Evolutionary conservation across 2,797 vertebrate species (phyloP), one percentile per base, ranked within the genome.

Genomic region (Clarias platycephalus): DNA sequence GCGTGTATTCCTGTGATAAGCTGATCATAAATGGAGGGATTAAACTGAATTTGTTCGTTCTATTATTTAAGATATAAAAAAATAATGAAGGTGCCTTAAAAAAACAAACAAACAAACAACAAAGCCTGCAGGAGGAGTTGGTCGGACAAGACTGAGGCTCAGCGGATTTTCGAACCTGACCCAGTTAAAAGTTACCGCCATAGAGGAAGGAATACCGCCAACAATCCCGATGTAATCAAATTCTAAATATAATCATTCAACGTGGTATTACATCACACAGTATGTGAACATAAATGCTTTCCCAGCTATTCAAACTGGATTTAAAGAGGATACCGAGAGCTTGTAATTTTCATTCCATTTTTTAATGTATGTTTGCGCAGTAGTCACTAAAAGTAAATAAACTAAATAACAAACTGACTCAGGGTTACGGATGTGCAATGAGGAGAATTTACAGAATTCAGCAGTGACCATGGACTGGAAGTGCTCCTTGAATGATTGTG

Each of bases 1-100:
- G 85, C 74, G 26, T 93, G 91, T 88, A 81, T 89, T 84, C 88
- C 90, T 91, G 87, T 89, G 91, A 93, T 92, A 92, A 93, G 84
- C 82, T 90, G 87, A 92, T 93, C 88, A 91, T 90, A 91, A 92
- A 91, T 82, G 82, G 64, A 81, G 79, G 89, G 90, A 91, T 91
- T 90, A 92, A 93, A 82, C 85, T 85, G 87, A 88, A 89, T 90
- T 90, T 90, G 86, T 91, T 91, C 88, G 86, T 91, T 91, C 88
- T 92, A 86, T 93, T 91, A 90, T 92, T 90, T 66, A 78, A 84
- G 84, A 86, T 87, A 91, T 86, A 87, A 91, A 44, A 44, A 89
- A 63, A 85, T 64, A 68, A 78, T 63, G 28, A 74, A 62, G 28
- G 68, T 2, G 18, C 58, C 16, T 28, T 37, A 81, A 53, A 13